phyloP scores from a whole-genome alignment of 2,113 vertebrate species.

The Acinonyx jubatus region DNA sequence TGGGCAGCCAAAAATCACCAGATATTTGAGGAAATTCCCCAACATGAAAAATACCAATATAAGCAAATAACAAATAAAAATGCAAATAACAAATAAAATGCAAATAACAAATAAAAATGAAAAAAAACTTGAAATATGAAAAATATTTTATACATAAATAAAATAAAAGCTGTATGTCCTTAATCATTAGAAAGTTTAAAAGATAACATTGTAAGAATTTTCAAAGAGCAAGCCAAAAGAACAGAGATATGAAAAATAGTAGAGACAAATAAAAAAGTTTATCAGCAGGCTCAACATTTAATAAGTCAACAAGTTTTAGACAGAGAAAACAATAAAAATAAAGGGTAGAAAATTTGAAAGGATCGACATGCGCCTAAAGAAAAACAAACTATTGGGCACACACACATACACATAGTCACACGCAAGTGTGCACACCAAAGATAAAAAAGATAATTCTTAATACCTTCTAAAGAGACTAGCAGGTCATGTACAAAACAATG shows the following conservation, averaged over 20 bases:
- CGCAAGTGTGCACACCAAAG: rapidly evolving
- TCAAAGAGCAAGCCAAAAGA: not conserved
- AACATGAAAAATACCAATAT: not conserved
- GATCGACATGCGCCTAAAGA: not conserved
- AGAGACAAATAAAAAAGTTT: not conserved
- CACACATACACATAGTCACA: not conserved
- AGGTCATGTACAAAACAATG: not conserved
- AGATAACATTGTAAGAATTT: not conserved
- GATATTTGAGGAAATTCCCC: not conserved
- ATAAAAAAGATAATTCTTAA: not conserved
- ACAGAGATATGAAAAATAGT: not conserved
- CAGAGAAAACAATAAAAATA: not conserved
- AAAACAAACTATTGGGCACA: not conserved
- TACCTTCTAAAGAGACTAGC: not conserved
- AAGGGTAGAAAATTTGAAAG: not conserved
- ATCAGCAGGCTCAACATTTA: not conserved
- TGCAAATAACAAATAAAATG: too few species aligned
- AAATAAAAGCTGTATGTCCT: not conserved
- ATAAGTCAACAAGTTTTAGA: not conserved
- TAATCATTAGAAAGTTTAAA: not conserved
- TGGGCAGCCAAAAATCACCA: not conserved
- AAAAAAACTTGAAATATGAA: not conserved
- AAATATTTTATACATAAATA: not conserved
- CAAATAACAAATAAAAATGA: not conserved
- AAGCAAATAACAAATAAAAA: not conserved